phyloP scores from a whole-genome alignment of 1,140 invertebrate genomes.

The Chrysopa pallens region DNA sequence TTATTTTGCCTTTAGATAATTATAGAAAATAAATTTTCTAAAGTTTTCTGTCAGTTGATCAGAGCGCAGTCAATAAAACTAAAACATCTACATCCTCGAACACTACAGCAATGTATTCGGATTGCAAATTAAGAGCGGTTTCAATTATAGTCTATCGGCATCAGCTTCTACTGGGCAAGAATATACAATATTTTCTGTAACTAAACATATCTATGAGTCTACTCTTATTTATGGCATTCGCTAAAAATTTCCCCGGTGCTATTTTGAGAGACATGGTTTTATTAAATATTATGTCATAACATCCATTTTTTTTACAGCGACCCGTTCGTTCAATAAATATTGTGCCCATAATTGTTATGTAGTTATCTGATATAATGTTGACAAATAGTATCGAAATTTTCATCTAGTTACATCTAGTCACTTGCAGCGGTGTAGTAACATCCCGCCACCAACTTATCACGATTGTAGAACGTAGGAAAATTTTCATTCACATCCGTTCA shows the following conservation, averaged over 20 bases:
- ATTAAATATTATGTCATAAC: conserved; percentile 4
- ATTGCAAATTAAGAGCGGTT: conserved; percentile 9
- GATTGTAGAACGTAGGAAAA: conserved; percentile 11
- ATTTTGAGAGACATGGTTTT: conserved; percentile 10
- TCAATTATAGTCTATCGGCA: conserved; percentile 9
- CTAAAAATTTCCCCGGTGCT: conserved; percentile 10
- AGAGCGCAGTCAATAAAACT: no score
- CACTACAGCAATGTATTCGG: conserved; percentile 8
- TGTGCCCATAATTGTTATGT: conserved; percentile 12
- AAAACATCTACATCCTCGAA: conserved; percentile 8
- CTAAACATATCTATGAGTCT: not conserved
- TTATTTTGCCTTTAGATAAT: conserved; percentile 9
- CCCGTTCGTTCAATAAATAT: conserved; percentile 9
- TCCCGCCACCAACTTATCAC: conserved; percentile 14
- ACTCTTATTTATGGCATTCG: conserved; percentile 5
- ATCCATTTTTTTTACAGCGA: conserved; percentile 6
- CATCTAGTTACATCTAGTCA: conserved; percentile 12
- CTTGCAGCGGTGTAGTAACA: conserved; percentile 6
- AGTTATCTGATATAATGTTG: conserved; percentile 15
- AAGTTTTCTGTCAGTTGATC: no score
- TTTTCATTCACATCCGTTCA: conserved; percentile 8
- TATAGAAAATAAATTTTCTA: conserved; percentile 10
- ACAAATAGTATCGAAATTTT: conserved; percentile 10
- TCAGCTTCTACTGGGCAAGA: conserved; percentile 13
- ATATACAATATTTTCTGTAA: conserved; percentile 10